Conservation (phyloP, 2,888 invertebrate genomes). For the Carterocephalus palaemon region DNA sequence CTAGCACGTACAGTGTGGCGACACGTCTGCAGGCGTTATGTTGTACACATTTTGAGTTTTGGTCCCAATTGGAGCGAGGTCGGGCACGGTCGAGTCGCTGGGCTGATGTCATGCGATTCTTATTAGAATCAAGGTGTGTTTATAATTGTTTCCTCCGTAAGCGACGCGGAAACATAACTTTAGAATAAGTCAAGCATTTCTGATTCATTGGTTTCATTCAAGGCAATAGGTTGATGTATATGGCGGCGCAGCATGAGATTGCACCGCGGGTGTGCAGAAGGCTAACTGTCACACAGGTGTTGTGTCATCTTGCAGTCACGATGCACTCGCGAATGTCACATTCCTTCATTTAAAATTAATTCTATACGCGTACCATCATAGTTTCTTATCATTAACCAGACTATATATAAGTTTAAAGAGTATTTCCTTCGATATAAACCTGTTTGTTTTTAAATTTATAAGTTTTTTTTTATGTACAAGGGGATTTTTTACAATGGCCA, state of each 20-base stretch:
- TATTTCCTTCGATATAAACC: no score
- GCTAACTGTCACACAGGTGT: conserved; percentile 30
- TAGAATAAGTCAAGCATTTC: conserved; percentile 16
- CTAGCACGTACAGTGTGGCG: conserved; percentile 23
- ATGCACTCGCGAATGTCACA: conserved; percentile 33
- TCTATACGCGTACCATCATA: no score
- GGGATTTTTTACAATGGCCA: conserved; percentile 3
- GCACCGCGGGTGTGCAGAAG: conserved; percentile 25
- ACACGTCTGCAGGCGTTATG: conserved; percentile 30
- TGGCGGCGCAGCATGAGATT: conserved; percentile 5
- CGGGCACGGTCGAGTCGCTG: conserved; percentile 24
- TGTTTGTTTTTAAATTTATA: no score
- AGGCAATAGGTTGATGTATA: conserved; percentile 10
- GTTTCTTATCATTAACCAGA: no score
- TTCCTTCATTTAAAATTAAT: conserved; percentile 26
- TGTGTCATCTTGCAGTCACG: conserved; percentile 32
- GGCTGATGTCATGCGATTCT: conserved; percentile 29
- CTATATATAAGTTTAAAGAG: no score
- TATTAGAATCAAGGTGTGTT: conserved; percentile 23
- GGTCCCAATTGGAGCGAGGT: conserved; percentile 43
- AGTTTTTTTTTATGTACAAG: conserved; percentile 4
- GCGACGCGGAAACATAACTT: conserved; percentile 27
- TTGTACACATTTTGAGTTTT: conserved; percentile 32
- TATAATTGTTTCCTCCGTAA: conserved; percentile 26
- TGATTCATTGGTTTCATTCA: conserved; percentile 31